These are phyloP conservation scores for Oscheius sp. DNA, from an alignment of 1,140 invertebrate species.

Conservation along the genomic window DNA sequence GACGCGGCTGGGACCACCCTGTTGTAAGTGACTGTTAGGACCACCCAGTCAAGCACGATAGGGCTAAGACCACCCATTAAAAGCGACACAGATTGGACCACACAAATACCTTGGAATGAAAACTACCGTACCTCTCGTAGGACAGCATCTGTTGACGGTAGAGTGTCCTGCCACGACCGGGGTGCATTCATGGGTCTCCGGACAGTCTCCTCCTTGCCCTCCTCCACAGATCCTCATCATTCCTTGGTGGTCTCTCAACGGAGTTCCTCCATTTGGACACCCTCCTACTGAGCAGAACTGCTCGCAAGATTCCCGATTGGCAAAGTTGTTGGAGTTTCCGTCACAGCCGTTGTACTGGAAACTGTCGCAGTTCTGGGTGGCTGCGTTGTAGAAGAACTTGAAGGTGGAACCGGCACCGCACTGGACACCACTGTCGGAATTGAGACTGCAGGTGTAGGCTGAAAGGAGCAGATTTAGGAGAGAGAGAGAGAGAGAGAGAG, in stretches of 20 bases:
- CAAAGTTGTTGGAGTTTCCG: slow-evolving; percentile 59
- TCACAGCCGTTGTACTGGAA: slow-evolving; percentile 59
- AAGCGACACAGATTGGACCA: no score
- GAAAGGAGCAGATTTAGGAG: slow-evolving; percentile 1
- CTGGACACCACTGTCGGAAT: slow-evolving; percentile 37
- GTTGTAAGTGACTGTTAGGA: no score
- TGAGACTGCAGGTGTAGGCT: slow-evolving; percentile 41
- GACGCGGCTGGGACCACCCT: no score
- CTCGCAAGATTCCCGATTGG: slow-evolving; percentile 35
- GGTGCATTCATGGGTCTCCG: slow-evolving; percentile 36
- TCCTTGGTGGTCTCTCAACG: slow-evolving; percentile 32
- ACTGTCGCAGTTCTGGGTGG: slow-evolving; percentile 60
- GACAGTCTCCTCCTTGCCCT: slow-evolving; percentile 18
- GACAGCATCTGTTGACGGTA: slow-evolving; percentile 40
- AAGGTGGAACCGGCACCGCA: slow-evolving; percentile 41
- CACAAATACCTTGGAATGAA: no score
- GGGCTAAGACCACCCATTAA: no score
- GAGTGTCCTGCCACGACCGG: slow-evolving; percentile 30
- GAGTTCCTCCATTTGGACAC: slow-evolving; percentile 43
- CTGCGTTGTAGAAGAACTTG: slow-evolving; percentile 56
- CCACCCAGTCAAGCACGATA: no score
- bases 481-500: no score
- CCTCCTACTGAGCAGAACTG: slow-evolving; percentile 39
- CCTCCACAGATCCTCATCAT: slow-evolving; percentile 36
- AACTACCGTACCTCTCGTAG: slow-evolving; percentile 26